Evolutionary conservation across 1,140 invertebrate genomes (phyloP).

Genomic region (Acromyrmex charruanus): DNA sequence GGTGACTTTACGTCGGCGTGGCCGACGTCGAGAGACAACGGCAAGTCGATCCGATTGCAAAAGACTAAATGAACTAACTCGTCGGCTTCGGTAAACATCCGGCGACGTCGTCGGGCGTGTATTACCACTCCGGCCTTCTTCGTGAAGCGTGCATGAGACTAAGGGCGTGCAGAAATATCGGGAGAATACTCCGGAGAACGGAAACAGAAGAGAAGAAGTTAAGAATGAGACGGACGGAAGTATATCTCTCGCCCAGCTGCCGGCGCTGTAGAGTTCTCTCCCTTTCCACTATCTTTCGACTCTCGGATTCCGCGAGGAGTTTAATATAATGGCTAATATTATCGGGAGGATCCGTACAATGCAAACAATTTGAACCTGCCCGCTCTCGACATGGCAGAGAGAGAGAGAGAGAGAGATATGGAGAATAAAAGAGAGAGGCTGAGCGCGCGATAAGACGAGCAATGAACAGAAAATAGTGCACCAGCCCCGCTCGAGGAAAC

Average conservation of each 20-base stretch:
- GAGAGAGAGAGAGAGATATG: background rate
- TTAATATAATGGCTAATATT: slow-evolving; percentile 82
- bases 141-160: slow-evolving; percentile 45
- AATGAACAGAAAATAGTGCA: slow-evolving; percentile 77
- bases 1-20: background rate
- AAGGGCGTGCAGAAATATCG: slow-evolving; percentile 39
- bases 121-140: slow-evolving; percentile 37
- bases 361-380: slow-evolving; percentile 80
- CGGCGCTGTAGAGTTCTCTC: slow-evolving; percentile 62
- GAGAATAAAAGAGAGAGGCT: background rate
- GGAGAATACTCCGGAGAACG: slow-evolving; percentile 24
- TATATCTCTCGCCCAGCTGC: slow-evolving; percentile 56
- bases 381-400: background rate
- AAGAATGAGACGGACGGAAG: slow-evolving; percentile 66
- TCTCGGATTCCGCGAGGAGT: slow-evolving; percentile 77
- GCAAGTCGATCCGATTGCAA: slow-evolving; percentile 35
- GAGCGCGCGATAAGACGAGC: slow-evolving; percentile 73
- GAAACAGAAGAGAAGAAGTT: slow-evolving; percentile 48
- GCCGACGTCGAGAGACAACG: slow-evolving; percentile 4
- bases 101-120: slow-evolving; percentile 52
- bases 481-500: slow-evolving; percentile 64
- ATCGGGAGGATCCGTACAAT: slow-evolving; percentile 79
- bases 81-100: slow-evolving; percentile 55
- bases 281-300: slow-evolving; percentile 62
- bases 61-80: slow-evolving; percentile 51